Base-by-base conservation (phyloP, 2,888 invertebrate genomes). In the Apamea epomidion region DNA sequence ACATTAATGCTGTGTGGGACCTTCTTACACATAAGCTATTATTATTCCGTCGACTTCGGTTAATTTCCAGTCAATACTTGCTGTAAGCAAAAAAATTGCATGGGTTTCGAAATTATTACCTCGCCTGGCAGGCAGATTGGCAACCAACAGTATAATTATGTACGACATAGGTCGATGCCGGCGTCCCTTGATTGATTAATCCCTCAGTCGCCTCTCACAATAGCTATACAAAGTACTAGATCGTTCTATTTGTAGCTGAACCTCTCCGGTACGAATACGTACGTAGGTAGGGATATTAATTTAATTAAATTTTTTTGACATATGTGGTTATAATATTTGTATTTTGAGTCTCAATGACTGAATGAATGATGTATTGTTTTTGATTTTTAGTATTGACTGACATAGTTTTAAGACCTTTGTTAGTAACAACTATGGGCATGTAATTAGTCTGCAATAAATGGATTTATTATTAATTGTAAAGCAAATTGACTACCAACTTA, bases 171-270 rank as follows among this genome's bases (percentile, higher is more conserved):
- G 83, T 64, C 54, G 71, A 60, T 51, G 62, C 62, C 54, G 48
- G 37, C 70, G 32, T 64, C 78, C 64, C 68, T 62, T 78, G 84
- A 83, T 87, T 84, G 80, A 79, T 84, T 84, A 79, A 74, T 79
- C 84, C 75, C 64, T 78, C 69, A 79, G 75, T 70, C 74, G 70
- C 60, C 60, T 72, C 72, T 32, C 64, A 85, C 73, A 76, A 84
- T 76, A 70, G 62, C 68, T 73, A 74, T 69, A 79, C 62, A 76
- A 83, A 75, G 58, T 78, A 75, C 75, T 78, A 29, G 73, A 64
- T 10, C 16, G 45, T 37, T 65, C 65, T 73, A 79, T 87, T 84
- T 84, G 73, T 73, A 75, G 45, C 18, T 29, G n/a, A 75, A 37
- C 64, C 58, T 48, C 37, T 73, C 37, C 54, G 32, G 37, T 62